Percentiles rank a stretch among this genome's conserved stretches.
Evolutionary conservation across 2,797 vertebrate genomes (phyloP).

Genomic region (Centroberyx gerrardi): DNA sequence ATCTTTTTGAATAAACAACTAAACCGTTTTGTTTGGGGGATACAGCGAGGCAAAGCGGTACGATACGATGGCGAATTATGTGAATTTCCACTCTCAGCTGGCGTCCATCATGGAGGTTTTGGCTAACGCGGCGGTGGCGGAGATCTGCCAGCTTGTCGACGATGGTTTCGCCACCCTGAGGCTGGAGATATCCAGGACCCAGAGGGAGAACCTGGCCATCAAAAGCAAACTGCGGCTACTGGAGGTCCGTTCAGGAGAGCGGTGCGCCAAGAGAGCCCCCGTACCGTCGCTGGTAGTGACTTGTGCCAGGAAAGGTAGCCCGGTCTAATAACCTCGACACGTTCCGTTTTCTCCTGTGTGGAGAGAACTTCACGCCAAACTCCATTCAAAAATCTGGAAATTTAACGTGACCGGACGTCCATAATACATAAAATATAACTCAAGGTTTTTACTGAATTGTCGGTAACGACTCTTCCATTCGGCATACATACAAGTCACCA

Average conservation of each 20-base stretch:
- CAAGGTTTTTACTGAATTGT: too few relatives aligned
- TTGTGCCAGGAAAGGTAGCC: constrained; percentile 25
- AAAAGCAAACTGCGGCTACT: constrained; percentile 38
- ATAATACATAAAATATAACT: too few relatives aligned
- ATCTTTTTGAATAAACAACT: background rate
- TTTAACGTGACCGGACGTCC: background rate
- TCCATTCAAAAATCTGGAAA: background rate
- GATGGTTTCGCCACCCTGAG: constrained; percentile 35
- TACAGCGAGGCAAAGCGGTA: background rate
- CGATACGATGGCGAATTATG: constrained; percentile 31
- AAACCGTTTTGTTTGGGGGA: too few relatives aligned
- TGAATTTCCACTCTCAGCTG: constrained; percentile 49
- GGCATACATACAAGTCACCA: too few relatives aligned
- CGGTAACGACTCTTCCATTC: too few relatives aligned
- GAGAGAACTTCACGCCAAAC: too few relatives aligned
- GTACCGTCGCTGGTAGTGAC: background rate
- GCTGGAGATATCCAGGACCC: constrained; percentile 44
- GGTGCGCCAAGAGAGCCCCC: background rate
- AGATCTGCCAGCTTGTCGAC: constrained; percentile 57
- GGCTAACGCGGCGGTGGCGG: constrained; percentile 56
- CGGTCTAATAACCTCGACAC: background rate
- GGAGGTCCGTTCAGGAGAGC: constrained; percentile 29
- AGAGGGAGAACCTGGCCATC: constrained; percentile 49
- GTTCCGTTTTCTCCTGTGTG: too few relatives aligned
- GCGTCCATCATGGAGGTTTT: constrained; percentile 62